A percentile compares a stretch with the other conserved stretches of the same genome.
Evolutionary conservation across 2,797 vertebrate genomes (phyloP).

Genomic region (Labeo calbasu): DNA sequence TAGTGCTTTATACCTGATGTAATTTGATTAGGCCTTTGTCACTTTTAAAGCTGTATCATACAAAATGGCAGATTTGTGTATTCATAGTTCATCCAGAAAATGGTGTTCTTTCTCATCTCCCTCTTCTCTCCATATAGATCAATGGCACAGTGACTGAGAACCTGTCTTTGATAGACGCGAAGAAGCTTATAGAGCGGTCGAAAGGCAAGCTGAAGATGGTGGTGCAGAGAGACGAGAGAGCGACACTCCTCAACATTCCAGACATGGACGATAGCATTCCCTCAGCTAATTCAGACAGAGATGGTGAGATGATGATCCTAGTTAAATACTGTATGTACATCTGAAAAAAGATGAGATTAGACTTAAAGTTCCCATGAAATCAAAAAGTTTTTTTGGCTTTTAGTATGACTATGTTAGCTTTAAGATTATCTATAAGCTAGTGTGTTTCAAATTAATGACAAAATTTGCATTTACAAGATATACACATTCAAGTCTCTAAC

Average conservation of each 20-base stretch:
- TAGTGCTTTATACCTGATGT: background rate
- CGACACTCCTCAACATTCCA: slow-evolving; percentile 93
- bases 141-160: slow-evolving; percentile 99
- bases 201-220: slow-evolving; percentile 99
- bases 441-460: too few species aligned
- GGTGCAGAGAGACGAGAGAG: slow-evolving; percentile 95
- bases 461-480: too few species aligned
- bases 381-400: too few species aligned
- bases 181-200: slow-evolving; percentile 98
- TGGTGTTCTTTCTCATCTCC: slow-evolving; percentile 13
- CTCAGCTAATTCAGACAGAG: slow-evolving; percentile 96
- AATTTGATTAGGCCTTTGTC: background rate
- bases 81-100: background rate
- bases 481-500: too few species aligned
- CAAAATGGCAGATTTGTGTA: background rate
- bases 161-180: slow-evolving; percentile 97
- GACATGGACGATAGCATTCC: slow-evolving; percentile 98
- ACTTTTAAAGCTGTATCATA: background rate
- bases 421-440: too few species aligned
- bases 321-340: background rate
- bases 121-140: slow-evolving; percentile 79
- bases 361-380: too few species aligned
- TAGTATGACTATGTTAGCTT: too few species aligned
- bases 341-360: background rate
- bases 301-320: slow-evolving; percentile 76